Evolutionary conservation across 2,888 invertebrate species (phyloP).

Genomic region (Ypsolopha scabrella): DNA sequence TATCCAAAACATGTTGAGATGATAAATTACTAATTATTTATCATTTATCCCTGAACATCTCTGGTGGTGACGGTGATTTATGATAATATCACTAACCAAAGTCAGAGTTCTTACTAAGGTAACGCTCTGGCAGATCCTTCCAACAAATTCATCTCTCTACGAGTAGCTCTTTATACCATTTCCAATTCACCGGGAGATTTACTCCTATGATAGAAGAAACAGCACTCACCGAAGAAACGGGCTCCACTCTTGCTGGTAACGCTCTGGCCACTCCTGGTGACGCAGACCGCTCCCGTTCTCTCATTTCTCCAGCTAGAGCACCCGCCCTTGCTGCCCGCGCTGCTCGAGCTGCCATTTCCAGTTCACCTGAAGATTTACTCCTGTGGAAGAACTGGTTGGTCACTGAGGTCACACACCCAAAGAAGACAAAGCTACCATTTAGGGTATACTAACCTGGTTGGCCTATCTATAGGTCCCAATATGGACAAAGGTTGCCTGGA

Average conservation of each 20-base stretch:
- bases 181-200: no score
- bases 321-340: conserved; percentile 35
- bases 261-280: conserved; percentile 48
- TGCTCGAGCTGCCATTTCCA: conserved; percentile 38
- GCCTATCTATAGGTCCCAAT: conserved; percentile 44
- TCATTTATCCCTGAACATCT: no score
- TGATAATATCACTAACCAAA: no score
- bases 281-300: conserved; percentile 53
- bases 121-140: no score
- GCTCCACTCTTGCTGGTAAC: conserved; percentile 46
- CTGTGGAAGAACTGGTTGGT: conserved; percentile 18
- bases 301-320: conserved; percentile 47
- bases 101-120: no score
- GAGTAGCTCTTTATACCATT: no score
- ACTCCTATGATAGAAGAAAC: no score
- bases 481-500: conserved; percentile 49
- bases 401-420: neutral
- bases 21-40: no score
- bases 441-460: conserved; percentile 35
- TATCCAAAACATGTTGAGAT: no score
- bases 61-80: no score
- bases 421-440: neutral
- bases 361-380: conserved; percentile 61
- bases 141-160: no score
- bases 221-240: conserved; percentile 32